Conservation (phyloP, 2,113 vertebrate genomes). For the Microcebus jonahi region DNA sequence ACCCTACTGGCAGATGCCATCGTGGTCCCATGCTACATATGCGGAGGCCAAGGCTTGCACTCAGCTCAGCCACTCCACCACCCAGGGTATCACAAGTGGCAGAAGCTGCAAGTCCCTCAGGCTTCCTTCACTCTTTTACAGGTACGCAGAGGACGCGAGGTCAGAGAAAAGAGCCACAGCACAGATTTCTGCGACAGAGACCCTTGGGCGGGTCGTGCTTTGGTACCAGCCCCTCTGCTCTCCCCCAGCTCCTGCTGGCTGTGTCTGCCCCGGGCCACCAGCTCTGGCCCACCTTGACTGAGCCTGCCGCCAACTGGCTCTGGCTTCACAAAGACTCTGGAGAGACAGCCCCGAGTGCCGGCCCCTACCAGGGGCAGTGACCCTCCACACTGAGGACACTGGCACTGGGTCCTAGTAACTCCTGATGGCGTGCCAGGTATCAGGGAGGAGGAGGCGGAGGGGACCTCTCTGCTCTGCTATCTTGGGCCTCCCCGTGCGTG, state of each 20-base stretch:
- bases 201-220: fast-evolving
- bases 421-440: fast-evolving
- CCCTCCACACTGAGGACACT: not conserved
- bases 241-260: not conserved
- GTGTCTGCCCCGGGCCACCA: not conserved
- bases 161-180: not conserved
- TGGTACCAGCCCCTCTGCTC: fast-evolving
- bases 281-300: not conserved
- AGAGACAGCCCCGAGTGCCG: not conserved
- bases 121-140: not conserved
- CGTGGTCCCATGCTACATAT: not conserved
- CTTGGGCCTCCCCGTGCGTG: not conserved
- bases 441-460: not conserved
- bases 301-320: not conserved
- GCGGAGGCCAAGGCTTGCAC: not conserved
- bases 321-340: not conserved
- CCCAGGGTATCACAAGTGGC: not conserved
- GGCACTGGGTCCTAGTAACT: not conserved
- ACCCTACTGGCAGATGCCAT: not conserved
- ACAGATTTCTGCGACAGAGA: fast-evolving
- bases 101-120: not conserved
- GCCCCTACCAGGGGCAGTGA: too few species aligned
- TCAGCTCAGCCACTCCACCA: not conserved
- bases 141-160: fast-evolving
- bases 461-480: not conserved